Evolutionary conservation across 2,888 invertebrate genomes (phyloP), one percentile per base, ranked within the genome.

Genomic region (Orthosia incerta): DNA sequence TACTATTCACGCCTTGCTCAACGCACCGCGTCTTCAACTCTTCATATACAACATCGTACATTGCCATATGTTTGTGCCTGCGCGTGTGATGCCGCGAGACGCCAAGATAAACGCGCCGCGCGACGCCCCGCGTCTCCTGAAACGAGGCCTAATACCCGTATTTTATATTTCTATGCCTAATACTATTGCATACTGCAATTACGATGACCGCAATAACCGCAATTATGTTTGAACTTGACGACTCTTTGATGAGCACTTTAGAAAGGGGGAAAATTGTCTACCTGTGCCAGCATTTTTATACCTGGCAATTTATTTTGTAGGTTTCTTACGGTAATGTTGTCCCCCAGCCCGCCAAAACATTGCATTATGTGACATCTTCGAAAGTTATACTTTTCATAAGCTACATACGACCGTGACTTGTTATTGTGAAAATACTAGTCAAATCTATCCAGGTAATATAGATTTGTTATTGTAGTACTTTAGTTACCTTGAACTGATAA

Each of bases 181-280:
- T 86, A 86, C 78, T 86, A 86, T 88, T 92, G 92, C 91, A 92
- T 88, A 80, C 87, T 82, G 76, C 82, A 86, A 85, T 84, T 81
- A 80, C 61, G 60, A 64, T 84, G 67, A 84, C 77, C 82, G 72
- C 75, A 74, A 77, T 62, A 69, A 74, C 66, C 39, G 59, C 64
- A 67, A 61, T 60, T 65, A 70, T 71, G 15, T 65, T 48, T 66
- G 70, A 68, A 79, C 57, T 73, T 77, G 65, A 53, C 23, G 61
- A 31, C 51, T 68, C 18, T 67, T 70, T 70, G 39, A 62, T 72
- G 46, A 71, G 11, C 50, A 45, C 23, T 65, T 72, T 65, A 82
- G 64, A 77, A 72, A 77, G 50, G 67, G 53, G 72, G 63, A 61
- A 82, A 77, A 77, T 64, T 46, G 31, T n/a, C 13, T 26, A n/a